phyloP scores from a whole-genome alignment of 1,140 invertebrate genomes.

The Mycetomoellerius zeteki region DNA sequence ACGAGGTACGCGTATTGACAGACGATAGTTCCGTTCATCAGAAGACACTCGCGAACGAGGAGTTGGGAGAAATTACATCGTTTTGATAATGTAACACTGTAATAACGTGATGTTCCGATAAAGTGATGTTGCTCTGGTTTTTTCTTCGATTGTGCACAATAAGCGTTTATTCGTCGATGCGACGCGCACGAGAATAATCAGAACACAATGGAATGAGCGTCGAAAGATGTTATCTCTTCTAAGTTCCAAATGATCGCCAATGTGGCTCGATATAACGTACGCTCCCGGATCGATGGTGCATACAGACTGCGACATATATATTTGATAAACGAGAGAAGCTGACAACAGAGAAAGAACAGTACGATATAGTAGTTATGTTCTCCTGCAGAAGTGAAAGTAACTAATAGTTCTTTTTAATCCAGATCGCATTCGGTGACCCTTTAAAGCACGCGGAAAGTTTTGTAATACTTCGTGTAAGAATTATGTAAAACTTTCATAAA shows the following conservation, averaged over 20 bases:
- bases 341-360: background rate
- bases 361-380: conserved; percentile 1
- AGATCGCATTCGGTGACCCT: conserved; percentile 5
- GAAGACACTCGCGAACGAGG: background rate
- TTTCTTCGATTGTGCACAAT: background rate
- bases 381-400: conserved; percentile 10
- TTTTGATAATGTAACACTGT: background rate
- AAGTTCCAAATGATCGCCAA: background rate
- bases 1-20: background rate
- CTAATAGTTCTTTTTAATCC: background rate
- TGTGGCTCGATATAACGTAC: background rate
- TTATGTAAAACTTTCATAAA: background rate
- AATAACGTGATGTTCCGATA: background rate
- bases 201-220: background rate
- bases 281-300: background rate
- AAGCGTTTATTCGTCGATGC: background rate
- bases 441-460: background rate
- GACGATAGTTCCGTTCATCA: background rate
- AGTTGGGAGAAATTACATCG: background rate
- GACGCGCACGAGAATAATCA: background rate
- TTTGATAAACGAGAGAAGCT: background rate
- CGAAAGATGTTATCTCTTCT: background rate
- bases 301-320: background rate
- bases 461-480: background rate
- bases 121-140: background rate